A percentile compares a stretch with the other conserved stretches of the same genome.
These are phyloP conservation scores for Drosophila elegans DNA, from an alignment of 1,140 invertebrate species.

Conservation along the genomic window DNA sequence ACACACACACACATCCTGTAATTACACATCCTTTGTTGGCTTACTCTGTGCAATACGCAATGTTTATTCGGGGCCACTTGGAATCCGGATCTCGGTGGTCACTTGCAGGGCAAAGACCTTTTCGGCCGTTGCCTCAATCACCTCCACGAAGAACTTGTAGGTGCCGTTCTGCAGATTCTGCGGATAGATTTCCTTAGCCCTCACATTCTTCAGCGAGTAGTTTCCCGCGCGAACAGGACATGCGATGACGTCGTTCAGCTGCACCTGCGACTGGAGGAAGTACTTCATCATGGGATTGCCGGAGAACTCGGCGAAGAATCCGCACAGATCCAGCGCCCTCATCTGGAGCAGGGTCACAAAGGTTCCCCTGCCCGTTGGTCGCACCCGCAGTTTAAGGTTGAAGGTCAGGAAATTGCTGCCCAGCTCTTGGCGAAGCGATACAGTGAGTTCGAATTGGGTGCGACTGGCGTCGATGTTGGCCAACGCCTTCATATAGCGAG, in stretches of 20 bases:
- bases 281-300: conserved; percentile 33
- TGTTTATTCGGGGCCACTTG: conserved; percentile 17
- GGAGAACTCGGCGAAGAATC: conserved; percentile 33
- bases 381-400: conserved; percentile 40
- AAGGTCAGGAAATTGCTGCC: conserved; percentile 69
- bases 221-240: conserved; percentile 58
- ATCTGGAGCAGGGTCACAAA: conserved; percentile 46
- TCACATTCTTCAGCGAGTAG: conserved; percentile 41
- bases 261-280: conserved; percentile 35
- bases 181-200: conserved; percentile 38
- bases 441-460: conserved; percentile 35
- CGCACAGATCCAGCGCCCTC: conserved; percentile 47
- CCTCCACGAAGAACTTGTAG: conserved; percentile 67
- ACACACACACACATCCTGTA: conserved; percentile 23
- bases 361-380: neutral
- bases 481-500: conserved; percentile 35
- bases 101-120: conserved; percentile 70
- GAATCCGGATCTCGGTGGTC: conserved; percentile 36
- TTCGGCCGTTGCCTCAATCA: conserved; percentile 58
- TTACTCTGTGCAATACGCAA: neutral
- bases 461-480: conserved; percentile 25
- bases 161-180: conserved; percentile 34
- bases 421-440: conserved; percentile 31
- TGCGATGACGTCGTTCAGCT: conserved; percentile 24
- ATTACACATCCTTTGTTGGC: conserved; percentile 60